Evolutionary conservation across 2,888 invertebrate genomes (phyloP), one percentile per base, ranked within the genome.

Genomic region (Operophtera brumata): DNA sequence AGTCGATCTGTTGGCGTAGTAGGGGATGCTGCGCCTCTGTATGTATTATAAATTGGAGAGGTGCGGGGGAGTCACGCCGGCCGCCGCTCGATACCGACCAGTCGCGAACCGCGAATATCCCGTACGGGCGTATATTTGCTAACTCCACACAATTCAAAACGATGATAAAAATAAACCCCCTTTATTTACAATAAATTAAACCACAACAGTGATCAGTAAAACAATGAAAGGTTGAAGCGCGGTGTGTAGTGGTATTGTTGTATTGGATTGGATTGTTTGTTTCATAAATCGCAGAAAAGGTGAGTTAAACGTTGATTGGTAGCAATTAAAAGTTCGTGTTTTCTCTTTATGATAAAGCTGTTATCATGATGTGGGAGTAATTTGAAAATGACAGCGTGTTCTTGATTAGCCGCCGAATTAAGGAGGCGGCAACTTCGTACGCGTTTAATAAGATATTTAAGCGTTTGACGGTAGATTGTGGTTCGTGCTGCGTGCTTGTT

Each of bases 1-100:
- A 67, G 73, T 81, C 25, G 55, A 42, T 14, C 35, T 42, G 26
- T 53, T 61, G 75, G 47, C 54, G 49, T 42, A 42, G 57, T 47
- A 71, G 80, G 88, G 89, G 89, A 90, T 90, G 89, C 89, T 90
- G 88, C 86, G 86, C 81, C 86, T 85, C 83, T 80, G 88, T 89
- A 90, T 90, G 88, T 90, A 89, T 89, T 90, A 90, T 90, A 89
- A 90, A 90, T 90, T 88, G 89, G 88, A 88, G 87, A 86, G 85
- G 73, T 79, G 86, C 80, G 85, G 85, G 86, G 84, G 30, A 30
- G 30, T 9, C 73, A n/a, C n/a, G 75, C 75, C 70, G 70, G 72
- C 65, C 59, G 48, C 54, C 89, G 89, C 87, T 89, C 88, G 83
- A 88, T 88, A 88, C 80, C 75, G 79, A 70, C 78, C 86, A 88